Base-by-base conservation (phyloP, 2,888 invertebrate species). In the Nymphalis polychloros region DNA sequence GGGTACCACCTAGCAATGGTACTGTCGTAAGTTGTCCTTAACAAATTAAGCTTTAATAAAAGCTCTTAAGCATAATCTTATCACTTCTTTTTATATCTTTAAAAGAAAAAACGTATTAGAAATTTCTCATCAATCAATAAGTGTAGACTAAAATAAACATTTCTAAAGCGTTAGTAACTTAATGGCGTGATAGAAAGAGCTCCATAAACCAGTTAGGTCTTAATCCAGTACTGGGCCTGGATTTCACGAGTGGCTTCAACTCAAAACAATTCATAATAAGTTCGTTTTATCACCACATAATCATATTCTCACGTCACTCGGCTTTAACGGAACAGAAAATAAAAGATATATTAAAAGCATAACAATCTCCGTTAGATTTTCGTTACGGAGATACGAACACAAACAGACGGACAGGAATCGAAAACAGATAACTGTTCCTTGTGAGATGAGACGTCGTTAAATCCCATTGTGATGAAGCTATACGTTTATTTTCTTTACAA, bases 281-380 rank as follows among this genome's bases (percentile, higher is more conserved):
- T 57, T 41, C 41, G 57, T 41, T 57, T 49, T 57, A 55, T n/a
- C 41, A 19, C 57, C 6, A 41, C 13, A 57, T 19, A 19, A 57
- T 57, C 57, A 35, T 41, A n/a, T 35, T 57, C 57, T 57, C n/a
- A 57, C 57, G 35, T n/a, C 27, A 10, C 41, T 19, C 49, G 35
- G 35, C 19, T 17, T 57, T 17, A 57, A 20, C 46, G 46, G 13
- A 19, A 65, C 23, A 52, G 31, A 53, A 66, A 70, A 68, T 63
- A 71, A 70, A 71, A 52, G 62, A 52, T 16, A 19, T 31, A 13
- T 23, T 55, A 41, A 68, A 67, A 68, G 59, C 61, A 70, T 59
- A 71, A 71, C 68, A 68, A 68, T 63, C 63, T 61, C 71, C 71
- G 71, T 71, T 71, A 71, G 65, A 41, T 63, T 67, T 23, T 59